Percentiles rank a stretch among this genome's conserved stretches.
Evolutionary conservation across 2,888 invertebrate species (phyloP).

Genomic region (Trisateles emortualis): DNA sequence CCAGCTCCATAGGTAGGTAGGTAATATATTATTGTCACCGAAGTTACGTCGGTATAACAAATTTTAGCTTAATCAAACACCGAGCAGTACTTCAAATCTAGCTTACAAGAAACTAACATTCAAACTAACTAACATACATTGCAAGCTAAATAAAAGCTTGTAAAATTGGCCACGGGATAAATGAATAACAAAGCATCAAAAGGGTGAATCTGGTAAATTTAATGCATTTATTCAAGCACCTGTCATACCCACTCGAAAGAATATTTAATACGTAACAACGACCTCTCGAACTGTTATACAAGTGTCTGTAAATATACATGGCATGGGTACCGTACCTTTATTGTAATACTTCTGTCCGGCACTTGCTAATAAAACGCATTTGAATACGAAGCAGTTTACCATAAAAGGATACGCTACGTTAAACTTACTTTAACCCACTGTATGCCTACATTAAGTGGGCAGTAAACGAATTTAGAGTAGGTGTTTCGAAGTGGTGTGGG

Average conservation of each 20-base stretch:
- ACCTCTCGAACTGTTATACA: conserved; percentile 9
- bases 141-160: no score
- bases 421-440: background rate
- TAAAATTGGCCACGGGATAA: no score
- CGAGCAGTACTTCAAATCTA: no score
- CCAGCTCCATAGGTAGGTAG: no score
- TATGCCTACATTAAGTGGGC: background rate
- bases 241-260: conserved; percentile 9
- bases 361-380: conserved; percentile 12
- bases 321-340: conserved; percentile 4
- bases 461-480: conserved; percentile 17
- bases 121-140: no score
- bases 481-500: conserved; percentile 10
- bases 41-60: no score
- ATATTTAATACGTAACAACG: conserved; percentile 12
- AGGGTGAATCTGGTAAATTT: background rate
- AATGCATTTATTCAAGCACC: conserved; percentile 16
- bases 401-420: conserved; percentile 27
- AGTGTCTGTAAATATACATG: conserved; percentile 19
- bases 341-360: conserved; percentile 12
- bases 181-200: background rate
- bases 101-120: no score
- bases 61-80: no score
- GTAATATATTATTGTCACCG: no score
- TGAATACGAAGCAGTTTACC: conserved; percentile 23